Conservation (phyloP, 2,888 invertebrate species). For the Mesochorus sp. region DNA sequence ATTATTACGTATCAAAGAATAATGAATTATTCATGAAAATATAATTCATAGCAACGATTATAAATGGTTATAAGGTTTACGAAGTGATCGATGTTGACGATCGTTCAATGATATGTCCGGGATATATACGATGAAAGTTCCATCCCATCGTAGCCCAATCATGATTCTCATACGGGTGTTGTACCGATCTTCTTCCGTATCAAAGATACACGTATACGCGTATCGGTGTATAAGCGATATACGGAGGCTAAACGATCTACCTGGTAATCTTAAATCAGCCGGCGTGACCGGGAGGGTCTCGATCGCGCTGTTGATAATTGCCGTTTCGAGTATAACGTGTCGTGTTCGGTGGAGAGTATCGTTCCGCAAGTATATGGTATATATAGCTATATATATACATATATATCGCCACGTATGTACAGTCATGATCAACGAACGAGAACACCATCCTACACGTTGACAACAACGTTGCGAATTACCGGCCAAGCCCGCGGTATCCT, state of each 20-base stretch:
- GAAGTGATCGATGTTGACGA: background rate
- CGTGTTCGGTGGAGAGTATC: constrained; percentile 50
- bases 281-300: constrained; percentile 51
- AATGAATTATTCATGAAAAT: too few relatives aligned
- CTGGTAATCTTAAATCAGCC: constrained; percentile 55
- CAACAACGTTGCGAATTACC: constrained; percentile 49
- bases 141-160: background rate
- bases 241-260: constrained; percentile 33
- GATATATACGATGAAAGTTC: background rate
- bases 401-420: too few relatives aligned
- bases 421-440: constrained; percentile 33
- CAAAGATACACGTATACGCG: background rate
- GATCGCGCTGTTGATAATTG: constrained; percentile 57
- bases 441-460: constrained; percentile 5
- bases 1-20: too few relatives aligned
- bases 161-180: background rate
- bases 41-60: too few relatives aligned
- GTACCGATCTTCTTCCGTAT: background rate
- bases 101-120: background rate
- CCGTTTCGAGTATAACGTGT: constrained; percentile 35
- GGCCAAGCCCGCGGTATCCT: constrained; percentile 48
- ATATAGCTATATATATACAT: constrained; percentile 4
- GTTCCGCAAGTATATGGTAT: constrained; percentile 21
- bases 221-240: background rate
- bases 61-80: too few relatives aligned